Evolutionary conservation across 2,888 invertebrate species (phyloP).

Genomic region (Parelbella ahira): DNA sequence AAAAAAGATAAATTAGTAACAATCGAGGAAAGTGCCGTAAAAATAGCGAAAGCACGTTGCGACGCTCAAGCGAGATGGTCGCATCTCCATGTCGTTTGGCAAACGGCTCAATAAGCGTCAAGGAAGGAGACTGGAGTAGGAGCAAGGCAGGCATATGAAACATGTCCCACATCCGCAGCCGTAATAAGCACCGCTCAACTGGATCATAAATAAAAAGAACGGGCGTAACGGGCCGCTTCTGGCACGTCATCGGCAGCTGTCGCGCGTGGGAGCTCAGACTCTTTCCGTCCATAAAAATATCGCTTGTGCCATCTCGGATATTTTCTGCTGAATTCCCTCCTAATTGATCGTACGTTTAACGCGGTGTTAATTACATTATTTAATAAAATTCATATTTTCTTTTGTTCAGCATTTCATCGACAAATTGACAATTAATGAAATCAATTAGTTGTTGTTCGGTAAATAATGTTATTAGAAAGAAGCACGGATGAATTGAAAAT

Average conservation of each 20-base stretch:
- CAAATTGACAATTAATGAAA: too few relatives aligned
- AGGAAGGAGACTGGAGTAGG: slow-evolving; percentile 45
- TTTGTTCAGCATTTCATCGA: too few relatives aligned
- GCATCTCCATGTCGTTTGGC: slow-evolving; percentile 18
- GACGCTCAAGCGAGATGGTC: slow-evolving; percentile 9
- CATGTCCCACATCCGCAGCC: slow-evolving; percentile 56
- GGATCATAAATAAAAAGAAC: slow-evolving; percentile 71
- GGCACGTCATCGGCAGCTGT: slow-evolving; percentile 65
- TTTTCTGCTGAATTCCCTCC: neutral
- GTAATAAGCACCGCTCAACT: slow-evolving; percentile 71
- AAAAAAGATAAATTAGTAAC: too few relatives aligned
- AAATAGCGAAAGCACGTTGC: slow-evolving; percentile 5
- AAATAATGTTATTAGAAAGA: too few relatives aligned
- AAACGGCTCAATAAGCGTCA: slow-evolving; percentile 59
- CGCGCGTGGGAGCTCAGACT: slow-evolving; percentile 48
- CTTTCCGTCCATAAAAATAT: slow-evolving; percentile 49
- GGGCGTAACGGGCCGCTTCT: slow-evolving; percentile 57
- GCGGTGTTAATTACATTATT: too few relatives aligned
- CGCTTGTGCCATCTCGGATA: slow-evolving; percentile 17
- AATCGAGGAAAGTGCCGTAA: too few relatives aligned
- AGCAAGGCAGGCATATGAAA: slow-evolving; percentile 61
- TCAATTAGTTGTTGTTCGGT: too few relatives aligned
- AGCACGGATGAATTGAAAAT: too few relatives aligned
- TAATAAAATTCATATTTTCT: too few relatives aligned
- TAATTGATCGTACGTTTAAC: neutral